These are phyloP conservation scores for Mayetiola destructor DNA, from an alignment of 2,888 invertebrate species.

Conservation along the genomic window DNA sequence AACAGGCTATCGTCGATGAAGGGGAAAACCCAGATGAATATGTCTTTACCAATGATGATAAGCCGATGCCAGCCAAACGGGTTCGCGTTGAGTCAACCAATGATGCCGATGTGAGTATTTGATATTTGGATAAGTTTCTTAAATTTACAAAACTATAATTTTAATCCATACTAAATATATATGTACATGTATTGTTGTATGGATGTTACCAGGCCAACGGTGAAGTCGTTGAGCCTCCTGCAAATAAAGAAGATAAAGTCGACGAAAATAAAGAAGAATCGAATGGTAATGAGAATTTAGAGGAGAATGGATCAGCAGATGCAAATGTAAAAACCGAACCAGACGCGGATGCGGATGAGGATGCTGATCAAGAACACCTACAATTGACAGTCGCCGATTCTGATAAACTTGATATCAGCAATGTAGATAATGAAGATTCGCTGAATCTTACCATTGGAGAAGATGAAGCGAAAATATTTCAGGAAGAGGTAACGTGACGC, in stretches of 20 bases:
- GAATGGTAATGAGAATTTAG: constrained; percentile 31
- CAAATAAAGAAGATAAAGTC: constrained; percentile 18
- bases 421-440: constrained; percentile 61
- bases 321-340: constrained; percentile 18
- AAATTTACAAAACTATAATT: not conserved
- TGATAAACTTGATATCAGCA: constrained; percentile 37
- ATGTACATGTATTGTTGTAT: not conserved
- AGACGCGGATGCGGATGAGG: constrained; percentile 22
- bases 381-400: not conserved
- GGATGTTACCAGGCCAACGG: not conserved
- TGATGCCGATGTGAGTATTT: not conserved
- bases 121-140: not conserved
- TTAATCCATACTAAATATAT: not conserved
- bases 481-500: constrained; percentile 48
- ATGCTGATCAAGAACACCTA: constrained; percentile 21
- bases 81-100: constrained; percentile 12
- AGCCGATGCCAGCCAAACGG: constrained; percentile 32
- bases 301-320: constrained; percentile 27
- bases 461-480: constrained; percentile 59
- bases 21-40: constrained; percentile 60
- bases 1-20: constrained; percentile 49
- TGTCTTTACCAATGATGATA: constrained; percentile 42
- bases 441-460: constrained; percentile 68
- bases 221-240: constrained; percentile 24
- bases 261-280: constrained; percentile 24